A percentile compares a stretch with the other conserved stretches of the same genome.
Conservation (phyloP, 2,113 vertebrate genomes). For the Zingel zingel region DNA sequence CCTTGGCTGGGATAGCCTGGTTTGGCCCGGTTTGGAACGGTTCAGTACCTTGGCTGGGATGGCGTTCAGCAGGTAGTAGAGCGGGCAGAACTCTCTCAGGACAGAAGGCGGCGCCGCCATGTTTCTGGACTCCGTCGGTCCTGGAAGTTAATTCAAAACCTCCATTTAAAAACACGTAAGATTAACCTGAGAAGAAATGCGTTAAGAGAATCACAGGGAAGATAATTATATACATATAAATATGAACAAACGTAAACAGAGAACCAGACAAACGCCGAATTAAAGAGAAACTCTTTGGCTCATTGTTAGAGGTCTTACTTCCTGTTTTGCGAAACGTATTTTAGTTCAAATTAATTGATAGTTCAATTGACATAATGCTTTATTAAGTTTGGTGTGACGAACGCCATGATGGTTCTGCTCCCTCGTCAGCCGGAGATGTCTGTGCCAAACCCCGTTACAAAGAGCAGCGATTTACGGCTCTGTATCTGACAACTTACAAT, state of each 20-base stretch:
- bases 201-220: too few species aligned
- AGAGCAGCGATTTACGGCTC: not conserved
- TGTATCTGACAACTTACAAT: too few species aligned
- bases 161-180: not conserved
- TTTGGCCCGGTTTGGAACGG: not conserved
- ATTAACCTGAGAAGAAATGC: not conserved
- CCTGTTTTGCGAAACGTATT: not conserved
- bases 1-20: not conserved
- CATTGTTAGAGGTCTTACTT: not conserved
- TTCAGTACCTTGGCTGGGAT: constrained; percentile 90
- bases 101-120: constrained; percentile 86
- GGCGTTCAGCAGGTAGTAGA: constrained; percentile 93
- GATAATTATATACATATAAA: too few species aligned
- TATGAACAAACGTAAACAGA: too few species aligned
- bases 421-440: not conserved
- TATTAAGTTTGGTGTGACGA: not conserved
- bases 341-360: not conserved
- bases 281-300: not conserved
- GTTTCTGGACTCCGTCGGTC: constrained; percentile 39
- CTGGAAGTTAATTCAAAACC: constrained; percentile 11
- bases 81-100: constrained; percentile 94
- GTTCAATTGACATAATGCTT: not conserved
- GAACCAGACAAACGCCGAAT: not conserved
- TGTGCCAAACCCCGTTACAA: not conserved
- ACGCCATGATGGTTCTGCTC: not conserved